Base-by-base conservation (phyloP, 2,797 vertebrate species). In the Antrozous pallidus region DNA sequence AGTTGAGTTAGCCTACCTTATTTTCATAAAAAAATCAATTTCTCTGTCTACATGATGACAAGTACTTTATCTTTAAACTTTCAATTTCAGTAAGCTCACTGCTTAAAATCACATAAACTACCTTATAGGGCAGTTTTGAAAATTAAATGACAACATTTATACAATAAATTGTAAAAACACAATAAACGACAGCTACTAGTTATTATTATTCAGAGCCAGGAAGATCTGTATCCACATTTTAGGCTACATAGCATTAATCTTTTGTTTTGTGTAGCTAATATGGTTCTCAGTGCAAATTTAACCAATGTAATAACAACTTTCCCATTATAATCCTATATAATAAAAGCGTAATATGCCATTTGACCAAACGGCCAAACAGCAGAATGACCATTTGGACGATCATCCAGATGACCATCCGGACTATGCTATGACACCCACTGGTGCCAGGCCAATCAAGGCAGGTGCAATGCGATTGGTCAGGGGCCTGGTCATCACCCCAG, bases 21-120 rank as follows among this genome's bases (percentile, higher is more conserved):
- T 58, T 85, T 79, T 80, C 36, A 82, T 58, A 91, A 94, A 89
- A 89, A 86, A 83, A 63, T 38, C 36, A 92, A 31, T 74, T 40
- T 38, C 18, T 88, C 18, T 73, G 12, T 63, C 61, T 78, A 1
- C 38, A 82, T 24, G 71, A 77, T 58, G 18, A 77, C 69, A 93
- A 89, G 22, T 16, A 47, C 36, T 47, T 81, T 78, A 84, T 24
- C 78, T 90, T 74, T 31, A 51, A 73, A 56, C 28, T 26, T 80
- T 90, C 51, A 24, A 40, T 42, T 88, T 89, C 56, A 73, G 70
- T 47, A 82, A 63, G 4, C 8, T 78, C 17, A 20, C 78, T 80
- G 33, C 65, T 85, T 89, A 8, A 18, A 33, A 93, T 89, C 63
- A 86, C 1, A 38, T 94, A 86, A 89, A 45, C 26, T 81, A 83